Evolutionary conservation across 2,113 vertebrate species (phyloP).

Genomic region (Tragelaphus scriptus): DNA sequence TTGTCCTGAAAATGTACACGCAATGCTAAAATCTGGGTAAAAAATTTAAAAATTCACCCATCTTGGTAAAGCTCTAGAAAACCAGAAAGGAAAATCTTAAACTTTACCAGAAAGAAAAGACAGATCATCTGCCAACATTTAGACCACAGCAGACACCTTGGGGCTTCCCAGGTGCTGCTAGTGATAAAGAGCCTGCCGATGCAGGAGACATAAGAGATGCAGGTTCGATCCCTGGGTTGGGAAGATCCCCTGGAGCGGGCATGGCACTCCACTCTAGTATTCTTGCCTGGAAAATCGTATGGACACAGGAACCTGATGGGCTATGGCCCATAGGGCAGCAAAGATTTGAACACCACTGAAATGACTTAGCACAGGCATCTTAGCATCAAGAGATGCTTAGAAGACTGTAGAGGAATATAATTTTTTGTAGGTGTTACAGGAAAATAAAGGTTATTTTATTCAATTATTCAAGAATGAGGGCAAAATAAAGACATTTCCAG

Average conservation of each 20-base stretch:
- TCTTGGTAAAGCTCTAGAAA: constrained; percentile 10
- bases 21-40: neutral
- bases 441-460: constrained; percentile 7
- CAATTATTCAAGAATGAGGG: constrained; percentile 20
- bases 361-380: neutral
- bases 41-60: neutral
- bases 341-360: neutral
- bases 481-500: constrained; percentile 11
- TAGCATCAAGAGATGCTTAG: neutral
- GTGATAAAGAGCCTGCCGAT: neutral
- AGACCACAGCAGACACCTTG: neutral
- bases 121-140: neutral
- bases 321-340: neutral
- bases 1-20: neutral
- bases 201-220: neutral
- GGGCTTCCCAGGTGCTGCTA: neutral
- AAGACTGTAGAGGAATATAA: neutral
- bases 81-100: neutral
- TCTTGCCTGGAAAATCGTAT: neutral
- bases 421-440: neutral
- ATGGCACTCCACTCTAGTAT: neutral
- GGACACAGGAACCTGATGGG: neutral
- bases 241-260: neutral
- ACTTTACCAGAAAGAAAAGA: neutral
- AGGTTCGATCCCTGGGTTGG: neutral